These are phyloP conservation scores for Chloropsis cyanopogon DNA, from an alignment of 2,113 vertebrate species.

Conservation along the genomic window DNA sequence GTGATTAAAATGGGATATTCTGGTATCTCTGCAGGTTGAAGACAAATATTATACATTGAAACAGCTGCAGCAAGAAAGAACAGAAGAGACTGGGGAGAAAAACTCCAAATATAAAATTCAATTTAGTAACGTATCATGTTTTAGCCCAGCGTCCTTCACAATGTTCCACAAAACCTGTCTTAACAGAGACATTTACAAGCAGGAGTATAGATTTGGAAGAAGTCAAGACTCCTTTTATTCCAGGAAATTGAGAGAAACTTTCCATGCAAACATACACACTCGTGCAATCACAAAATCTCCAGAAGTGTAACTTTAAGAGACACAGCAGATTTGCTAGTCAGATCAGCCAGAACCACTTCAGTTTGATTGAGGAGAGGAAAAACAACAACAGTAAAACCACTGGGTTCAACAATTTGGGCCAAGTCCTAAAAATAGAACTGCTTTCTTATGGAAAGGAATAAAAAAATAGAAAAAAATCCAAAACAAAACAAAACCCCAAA, in stretches of 20 bases:
- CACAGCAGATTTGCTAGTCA: not conserved
- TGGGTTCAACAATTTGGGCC: constrained; percentile 49
- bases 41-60: not conserved
- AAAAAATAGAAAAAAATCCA: not conserved
- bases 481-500: not conserved
- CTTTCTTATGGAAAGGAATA: constrained; percentile 69
- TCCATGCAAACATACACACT: not conserved
- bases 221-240: constrained; percentile 22
- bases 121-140: not conserved
- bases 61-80: not conserved
- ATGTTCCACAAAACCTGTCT: not conserved
- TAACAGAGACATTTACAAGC: constrained; percentile 29
- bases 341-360: constrained; percentile 38
- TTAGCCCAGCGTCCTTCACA: not conserved
- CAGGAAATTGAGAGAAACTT: constrained; percentile 37
- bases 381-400: constrained; percentile 70
- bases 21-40: not conserved
- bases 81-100: not conserved
- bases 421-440: constrained; percentile 73
- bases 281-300: not conserved
- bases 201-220: not conserved
- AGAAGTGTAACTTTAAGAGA: constrained; percentile 36
- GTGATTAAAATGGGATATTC: not conserved
- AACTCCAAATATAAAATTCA: not conserved
- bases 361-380: constrained; percentile 65